Evolutionary conservation across 2,888 invertebrate species (phyloP), one percentile per base, ranked within the genome.

Genomic region (Mechanitis messenoides): DNA sequence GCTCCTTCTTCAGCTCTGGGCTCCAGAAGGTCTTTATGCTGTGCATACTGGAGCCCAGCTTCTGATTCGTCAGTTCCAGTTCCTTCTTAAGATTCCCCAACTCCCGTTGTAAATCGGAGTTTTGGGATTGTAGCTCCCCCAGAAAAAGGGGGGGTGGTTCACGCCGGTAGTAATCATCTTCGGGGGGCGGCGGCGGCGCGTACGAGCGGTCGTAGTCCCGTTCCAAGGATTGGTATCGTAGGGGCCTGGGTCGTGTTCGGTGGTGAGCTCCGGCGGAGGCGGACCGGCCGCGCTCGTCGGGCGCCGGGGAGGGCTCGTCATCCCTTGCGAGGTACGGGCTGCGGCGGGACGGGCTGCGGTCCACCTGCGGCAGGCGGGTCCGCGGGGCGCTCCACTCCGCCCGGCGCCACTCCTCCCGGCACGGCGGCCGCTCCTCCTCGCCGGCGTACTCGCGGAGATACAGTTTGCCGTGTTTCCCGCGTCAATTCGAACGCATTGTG

Each of bases 21-120:
- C 98, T 98, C 99, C 99, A 99, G 91, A 99, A 99, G 61, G 98
- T 99, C 92, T 99, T 99, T 87, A 99, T 99, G 90, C 98, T 98
- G 91, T 99, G 98, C 98, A 99, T 99, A 78, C 97, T 97, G 81
- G 98, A 98, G 84, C 97, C 97, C 75, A 99, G 92, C 90, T 99
- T 99, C 91, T 98, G 98, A 87, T 98, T 98, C 71, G 98, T 97
- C 80, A 97, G 92, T 91, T 98, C 98, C 78, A 98, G 92, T 82
- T 98, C 98, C 83, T 97, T 96, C 88, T 97, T 97, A 71, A 97
- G 92, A 83, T 96, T 96, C 35, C 90, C 90, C 81, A 98, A 93
- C 84, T 98, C 98, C 69, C 97, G 93, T 80, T 98, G 98, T 72
- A 98, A 92, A 85, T 98, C 98, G 77, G 96, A 95, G 87, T 98